Evolutionary conservation across 2,888 invertebrate genomes (phyloP).

Genomic region (Sycophila texana): DNA sequence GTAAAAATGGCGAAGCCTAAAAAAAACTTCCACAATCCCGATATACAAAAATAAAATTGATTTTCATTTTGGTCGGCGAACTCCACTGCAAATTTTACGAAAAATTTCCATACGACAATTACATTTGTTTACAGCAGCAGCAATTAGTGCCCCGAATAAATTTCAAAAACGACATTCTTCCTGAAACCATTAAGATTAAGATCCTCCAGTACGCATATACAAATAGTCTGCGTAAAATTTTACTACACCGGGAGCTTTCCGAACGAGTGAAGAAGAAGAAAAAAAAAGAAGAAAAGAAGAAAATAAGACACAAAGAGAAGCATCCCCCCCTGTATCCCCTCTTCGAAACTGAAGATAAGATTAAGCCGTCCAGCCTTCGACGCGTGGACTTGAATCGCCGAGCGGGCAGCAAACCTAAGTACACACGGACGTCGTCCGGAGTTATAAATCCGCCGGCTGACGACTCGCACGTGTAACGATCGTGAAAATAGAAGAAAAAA

Average conservation of each 20-base stretch:
- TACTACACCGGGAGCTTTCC: background rate
- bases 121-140: too few species aligned
- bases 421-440: background rate
- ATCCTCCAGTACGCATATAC: too few species aligned
- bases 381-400: background rate
- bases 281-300: background rate
- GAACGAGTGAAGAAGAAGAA: background rate
- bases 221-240: too few species aligned
- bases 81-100: too few species aligned
- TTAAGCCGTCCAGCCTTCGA: conserved; percentile 22
- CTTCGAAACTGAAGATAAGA: conserved; percentile 16
- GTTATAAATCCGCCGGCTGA: conserved; percentile 25
- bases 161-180: too few species aligned
- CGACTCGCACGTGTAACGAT: background rate
- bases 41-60: too few species aligned
- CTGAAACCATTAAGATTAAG: too few species aligned
- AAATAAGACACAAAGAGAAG: background rate
- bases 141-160: too few species aligned
- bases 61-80: too few species aligned
- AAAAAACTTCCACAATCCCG: too few species aligned
- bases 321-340: conserved; percentile 2
- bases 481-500: background rate
- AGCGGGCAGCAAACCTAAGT: conserved; percentile 10
- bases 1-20: too few species aligned
- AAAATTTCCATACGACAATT: too few species aligned